Evolutionary conservation across 2,797 vertebrate genomes (phyloP).

Genomic region (Yasuhikotakia modesta): DNA sequence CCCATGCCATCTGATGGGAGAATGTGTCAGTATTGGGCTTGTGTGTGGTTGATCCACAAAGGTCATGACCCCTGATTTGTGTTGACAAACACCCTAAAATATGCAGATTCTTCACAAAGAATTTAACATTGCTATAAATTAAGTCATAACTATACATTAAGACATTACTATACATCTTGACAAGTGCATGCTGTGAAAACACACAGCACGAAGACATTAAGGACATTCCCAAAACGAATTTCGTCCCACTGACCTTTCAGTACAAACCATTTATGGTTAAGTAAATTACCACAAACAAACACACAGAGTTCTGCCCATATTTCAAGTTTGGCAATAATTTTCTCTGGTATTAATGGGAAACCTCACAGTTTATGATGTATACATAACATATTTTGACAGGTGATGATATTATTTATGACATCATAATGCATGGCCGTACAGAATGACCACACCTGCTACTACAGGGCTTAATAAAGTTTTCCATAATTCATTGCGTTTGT

Average conservation of each 20-base stretch:
- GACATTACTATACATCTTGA: neutral
- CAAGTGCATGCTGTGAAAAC: too few relatives aligned
- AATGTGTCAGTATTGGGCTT: too few relatives aligned
- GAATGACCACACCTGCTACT: too few relatives aligned
- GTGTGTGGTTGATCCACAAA: too few relatives aligned
- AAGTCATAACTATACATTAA: too few relatives aligned
- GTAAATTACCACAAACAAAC: conserved; percentile 69
- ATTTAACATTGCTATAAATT: too few relatives aligned
- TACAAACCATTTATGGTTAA: conserved; percentile 30
- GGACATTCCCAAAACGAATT: too few relatives aligned
- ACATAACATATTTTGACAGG: conserved; percentile 64
- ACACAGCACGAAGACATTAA: too few relatives aligned
- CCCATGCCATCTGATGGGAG: too few relatives aligned
- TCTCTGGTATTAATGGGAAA: conserved; percentile 77
- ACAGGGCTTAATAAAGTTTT: conserved; percentile 20
- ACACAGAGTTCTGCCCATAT: conserved; percentile 56
- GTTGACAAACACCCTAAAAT: conserved; percentile 22
- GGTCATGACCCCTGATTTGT: conserved; percentile 31
- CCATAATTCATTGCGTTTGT: neutral
- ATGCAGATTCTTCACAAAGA: neutral
- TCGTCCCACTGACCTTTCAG: too few relatives aligned
- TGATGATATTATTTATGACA: too few relatives aligned
- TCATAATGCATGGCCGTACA: too few relatives aligned
- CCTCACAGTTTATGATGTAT: conserved; percentile 64
- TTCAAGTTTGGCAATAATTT: conserved; percentile 66